Evolutionary conservation across 1,140 invertebrate genomes (phyloP), one percentile per base, ranked within the genome.

Genomic region (Drosophila novamexicana): DNA sequence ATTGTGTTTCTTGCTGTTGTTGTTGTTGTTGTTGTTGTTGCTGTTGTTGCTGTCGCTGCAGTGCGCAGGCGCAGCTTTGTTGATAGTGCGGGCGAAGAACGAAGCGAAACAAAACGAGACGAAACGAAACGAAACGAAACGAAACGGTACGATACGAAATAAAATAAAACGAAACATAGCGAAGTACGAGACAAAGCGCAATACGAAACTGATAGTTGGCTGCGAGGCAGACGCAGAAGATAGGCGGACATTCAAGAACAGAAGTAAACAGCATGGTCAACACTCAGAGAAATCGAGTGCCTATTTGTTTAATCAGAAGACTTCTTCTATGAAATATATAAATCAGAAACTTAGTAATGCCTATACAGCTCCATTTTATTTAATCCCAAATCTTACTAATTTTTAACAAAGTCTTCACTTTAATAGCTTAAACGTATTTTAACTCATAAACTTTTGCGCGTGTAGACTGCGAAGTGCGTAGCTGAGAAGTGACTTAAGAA

Each of bases 51-150:
- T 52, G 52, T 39, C 36, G 56, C 42, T 57, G 81, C 61, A 67
- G 42, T 49, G 76, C 68, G 74, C 74, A 73, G 54, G 69, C 74
- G 74, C 74, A 77, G 63, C 62, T 44, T 52, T 62, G 49, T 69
- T 69, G 75, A 75, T 77, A 70, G 81, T 77, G 82, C 78, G 82
- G 81, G 81, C 81, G 77, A 76, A 68, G 45, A 54, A 77, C 71
- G 44, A 47, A 16, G 10, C 10, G 37, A 63, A 63, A 53, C 50
- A 59, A 62, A 69, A 64, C 53, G 45, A 42, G 37, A 71, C 12
- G 58, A 36, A 80, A 42, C 12, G 58, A 42, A 16, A 58, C 12
- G 58, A 42, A 16, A 58, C 12, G 59, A 36, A 80, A 42, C 12
- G 58, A 42, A 16, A 58, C 7, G 39, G 40, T 73, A 79, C 62